phyloP scores from a whole-genome alignment of 1,140 invertebrate genomes.

The Galendromus occidentalis region DNA sequence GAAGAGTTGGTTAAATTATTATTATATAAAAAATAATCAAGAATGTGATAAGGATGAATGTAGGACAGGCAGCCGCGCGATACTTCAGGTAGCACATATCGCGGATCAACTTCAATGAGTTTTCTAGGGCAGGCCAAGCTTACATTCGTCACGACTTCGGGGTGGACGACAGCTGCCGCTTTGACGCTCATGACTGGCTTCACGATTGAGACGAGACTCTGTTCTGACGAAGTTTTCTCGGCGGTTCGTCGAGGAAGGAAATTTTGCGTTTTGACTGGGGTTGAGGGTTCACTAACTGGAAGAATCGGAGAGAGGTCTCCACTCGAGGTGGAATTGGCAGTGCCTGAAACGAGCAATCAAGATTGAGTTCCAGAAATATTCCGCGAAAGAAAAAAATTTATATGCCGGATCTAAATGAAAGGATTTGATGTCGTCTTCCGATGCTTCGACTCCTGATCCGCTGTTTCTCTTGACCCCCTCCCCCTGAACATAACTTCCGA shows the following conservation, averaged over 20 bases:
- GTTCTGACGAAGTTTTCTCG: conserved; percentile 3
- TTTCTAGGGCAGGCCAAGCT: background rate
- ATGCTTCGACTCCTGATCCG: background rate
- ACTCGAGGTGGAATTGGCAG: conserved; percentile 9
- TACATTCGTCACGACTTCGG: background rate
- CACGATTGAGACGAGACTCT: conserved; percentile 2
- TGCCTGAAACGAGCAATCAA: background rate
- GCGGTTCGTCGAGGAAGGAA: background rate
- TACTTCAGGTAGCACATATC: no score
- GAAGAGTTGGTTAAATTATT: no score
- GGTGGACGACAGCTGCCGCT: background rate
- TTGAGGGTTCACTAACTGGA: background rate
- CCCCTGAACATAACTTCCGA: no score
- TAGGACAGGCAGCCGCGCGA: no score
- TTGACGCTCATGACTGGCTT: conserved; percentile 8
- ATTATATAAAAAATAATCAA: no score
- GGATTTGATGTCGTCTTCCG: background rate
- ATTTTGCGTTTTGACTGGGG: background rate
- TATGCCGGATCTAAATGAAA: background rate
- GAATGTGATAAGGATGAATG: no score
- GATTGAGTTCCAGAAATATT: background rate
- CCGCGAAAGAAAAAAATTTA: background rate
- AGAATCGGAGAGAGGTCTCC: background rate
- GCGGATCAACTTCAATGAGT: no score
- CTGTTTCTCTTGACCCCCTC: background rate